phyloP scores from a whole-genome alignment of 2,797 vertebrate genomes.

The Mus minutoides region DNA sequence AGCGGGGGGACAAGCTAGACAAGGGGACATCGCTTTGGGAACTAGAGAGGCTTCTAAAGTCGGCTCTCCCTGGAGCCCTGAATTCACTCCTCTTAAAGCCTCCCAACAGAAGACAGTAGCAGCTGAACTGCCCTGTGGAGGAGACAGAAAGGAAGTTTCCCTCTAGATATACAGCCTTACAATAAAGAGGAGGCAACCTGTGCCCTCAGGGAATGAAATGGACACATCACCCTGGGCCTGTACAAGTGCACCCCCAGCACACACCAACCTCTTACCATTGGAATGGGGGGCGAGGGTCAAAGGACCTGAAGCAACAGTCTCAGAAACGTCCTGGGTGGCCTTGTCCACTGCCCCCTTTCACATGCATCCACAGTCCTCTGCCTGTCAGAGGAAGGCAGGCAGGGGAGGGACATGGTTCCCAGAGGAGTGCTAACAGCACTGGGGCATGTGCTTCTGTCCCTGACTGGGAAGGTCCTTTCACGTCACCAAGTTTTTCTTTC shows the following conservation, averaged over 20 bases:
- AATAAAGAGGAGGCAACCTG: no score
- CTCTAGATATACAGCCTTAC: neutral
- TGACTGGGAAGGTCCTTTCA: neutral
- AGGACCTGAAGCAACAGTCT: neutral
- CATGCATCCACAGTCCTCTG: neutral
- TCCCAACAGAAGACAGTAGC: neutral
- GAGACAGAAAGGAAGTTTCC: neutral
- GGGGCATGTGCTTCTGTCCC: neutral
- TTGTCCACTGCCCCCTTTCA: neutral
- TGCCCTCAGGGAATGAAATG: neutral
- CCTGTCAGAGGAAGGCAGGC: neutral
- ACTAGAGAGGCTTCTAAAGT: constrained; percentile 2
- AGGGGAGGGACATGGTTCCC: neutral
- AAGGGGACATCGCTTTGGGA: neutral
- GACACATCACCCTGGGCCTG: neutral
- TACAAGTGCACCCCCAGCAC: neutral
- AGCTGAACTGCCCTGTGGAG: neutral
- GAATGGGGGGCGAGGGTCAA: neutral
- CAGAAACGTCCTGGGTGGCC: neutral
- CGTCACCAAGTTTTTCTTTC: neutral
- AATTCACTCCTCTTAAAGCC: neutral
- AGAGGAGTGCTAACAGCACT: neutral
- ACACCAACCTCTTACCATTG: neutral
- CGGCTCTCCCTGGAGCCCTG: neutral
- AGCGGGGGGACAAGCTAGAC: neutral